Base-by-base conservation (phyloP, 2,113 vertebrate genomes). In the Mus spicilegus region DNA sequence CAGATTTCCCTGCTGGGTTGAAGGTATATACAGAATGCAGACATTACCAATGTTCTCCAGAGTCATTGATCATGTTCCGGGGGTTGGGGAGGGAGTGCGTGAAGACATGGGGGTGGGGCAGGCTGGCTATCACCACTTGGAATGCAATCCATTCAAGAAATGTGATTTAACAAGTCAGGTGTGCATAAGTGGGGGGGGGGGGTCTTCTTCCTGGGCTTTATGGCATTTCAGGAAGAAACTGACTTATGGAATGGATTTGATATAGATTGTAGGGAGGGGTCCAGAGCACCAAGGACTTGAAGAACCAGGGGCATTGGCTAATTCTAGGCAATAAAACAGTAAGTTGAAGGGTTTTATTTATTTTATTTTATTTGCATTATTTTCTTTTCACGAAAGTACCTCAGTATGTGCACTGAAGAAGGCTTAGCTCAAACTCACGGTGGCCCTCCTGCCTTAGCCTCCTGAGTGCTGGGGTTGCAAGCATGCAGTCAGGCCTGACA, bases 101-200 rank as follows among this genome's bases (percentile, higher is more conserved):
- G 30, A 17, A 67, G 42, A 65, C 78, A 42, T 2, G 84, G 65
- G 58, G 54, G 72, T 42, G 9, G 5, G 28, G 39, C 87, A 7
- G 28, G 39, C 87, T 28, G 42, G 88, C 72, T 33, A 67, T 70
- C 67, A n/a, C 9, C 22, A 7, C 28, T 54, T 75, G 92, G n/a
- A 46, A 63, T 65, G 85, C 82, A 92, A 94, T 88, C 70, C 33
- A 92, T 76, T 76, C n/a, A 49, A 73, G 30, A 36, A 72, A 85
- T n/a, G 30, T 7, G 9, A 65, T 22, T 80, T 46, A 36, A 17
- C 39, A 30, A 63, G n/a, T 39, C 22, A 42, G 9, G 14, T 54
- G 65, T n/a, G 20, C n/a, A n/a, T n/a, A n/a, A n/a, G n/a, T n/a
- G n/a, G n/a, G n/a, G n/a, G n/a, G n/a, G n/a, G n/a, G 39, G 36